A percentile compares a stretch with the other conserved stretches of the same genome.
phyloP scores from a whole-genome alignment of 1,140 invertebrate species.

The Leucophenga varia region DNA sequence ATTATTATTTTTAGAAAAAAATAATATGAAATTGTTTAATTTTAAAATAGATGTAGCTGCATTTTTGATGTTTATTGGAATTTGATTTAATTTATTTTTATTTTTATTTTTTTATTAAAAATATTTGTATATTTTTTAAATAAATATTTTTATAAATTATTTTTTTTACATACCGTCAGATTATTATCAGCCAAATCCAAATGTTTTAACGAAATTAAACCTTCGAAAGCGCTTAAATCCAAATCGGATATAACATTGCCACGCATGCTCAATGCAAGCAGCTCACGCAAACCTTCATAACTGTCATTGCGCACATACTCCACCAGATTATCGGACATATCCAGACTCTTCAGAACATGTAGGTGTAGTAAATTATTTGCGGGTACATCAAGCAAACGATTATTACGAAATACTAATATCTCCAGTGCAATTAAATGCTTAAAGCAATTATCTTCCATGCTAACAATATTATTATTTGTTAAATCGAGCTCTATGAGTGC shows the following conservation, averaged over 20 bases:
- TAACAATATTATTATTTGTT: slow-evolving; percentile 73
- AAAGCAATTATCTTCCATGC: slow-evolving; percentile 70
- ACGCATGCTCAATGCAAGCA: slow-evolving; percentile 66
- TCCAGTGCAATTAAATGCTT: slow-evolving; percentile 69
- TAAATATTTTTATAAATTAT: too few species aligned
- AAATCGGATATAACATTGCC: slow-evolving; percentile 73
- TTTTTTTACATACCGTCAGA: slow-evolving; percentile 63
- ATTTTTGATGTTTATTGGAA: too few species aligned
- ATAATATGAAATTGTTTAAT: neutral
- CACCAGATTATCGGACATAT: slow-evolving; percentile 73
- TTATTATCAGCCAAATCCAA: slow-evolving; percentile 82
- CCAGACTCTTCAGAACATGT: slow-evolving; percentile 66
- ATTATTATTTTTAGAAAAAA: too few species aligned
- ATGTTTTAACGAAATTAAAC: slow-evolving; percentile 67
- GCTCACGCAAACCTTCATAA: slow-evolving; percentile 67
- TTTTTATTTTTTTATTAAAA: too few species aligned
- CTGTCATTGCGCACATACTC: slow-evolving; percentile 67
- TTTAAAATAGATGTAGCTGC: neutral
- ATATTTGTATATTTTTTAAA: too few species aligned
- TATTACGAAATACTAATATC: slow-evolving; percentile 70
- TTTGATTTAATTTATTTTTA: too few species aligned
- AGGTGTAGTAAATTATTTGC: slow-evolving; percentile 66
- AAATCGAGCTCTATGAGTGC: slow-evolving; percentile 73
- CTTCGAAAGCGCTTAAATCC: slow-evolving; percentile 68
- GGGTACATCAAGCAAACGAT: slow-evolving; percentile 76